Conservation (phyloP, 2,113 vertebrate genomes). For the Jaculus jaculus region DNA sequence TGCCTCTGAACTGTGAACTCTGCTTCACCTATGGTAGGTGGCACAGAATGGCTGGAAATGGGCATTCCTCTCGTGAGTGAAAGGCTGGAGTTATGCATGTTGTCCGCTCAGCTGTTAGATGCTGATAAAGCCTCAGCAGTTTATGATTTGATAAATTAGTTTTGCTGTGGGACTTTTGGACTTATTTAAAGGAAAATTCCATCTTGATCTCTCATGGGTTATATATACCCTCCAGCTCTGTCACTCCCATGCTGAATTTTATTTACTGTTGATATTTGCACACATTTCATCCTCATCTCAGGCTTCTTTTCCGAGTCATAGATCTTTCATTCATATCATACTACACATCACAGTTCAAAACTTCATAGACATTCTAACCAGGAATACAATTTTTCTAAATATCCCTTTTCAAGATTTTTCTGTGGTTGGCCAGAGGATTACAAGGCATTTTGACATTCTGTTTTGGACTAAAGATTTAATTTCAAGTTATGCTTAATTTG, state of each 20-base stretch:
- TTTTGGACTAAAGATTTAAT: background rate
- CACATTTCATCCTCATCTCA: background rate
- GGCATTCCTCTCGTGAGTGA: background rate
- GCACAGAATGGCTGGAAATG: background rate
- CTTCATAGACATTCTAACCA: background rate
- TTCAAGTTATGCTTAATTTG: background rate
- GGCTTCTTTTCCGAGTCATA: background rate
- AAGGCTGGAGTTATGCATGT: background rate
- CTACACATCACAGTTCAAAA: background rate
- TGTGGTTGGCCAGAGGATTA: background rate
- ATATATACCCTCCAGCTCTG: background rate
- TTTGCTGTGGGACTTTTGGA: background rate
- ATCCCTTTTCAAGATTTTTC: background rate
- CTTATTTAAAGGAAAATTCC: background rate
- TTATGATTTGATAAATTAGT: background rate
- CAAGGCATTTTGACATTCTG: background rate
- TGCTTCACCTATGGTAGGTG: background rate
- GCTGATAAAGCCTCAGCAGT: background rate
- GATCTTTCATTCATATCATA: background rate
- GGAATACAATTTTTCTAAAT: background rate
- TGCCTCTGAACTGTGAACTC: background rate
- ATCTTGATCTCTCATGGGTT: no score
- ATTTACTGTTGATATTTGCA: background rate
- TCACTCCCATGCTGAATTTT: background rate
- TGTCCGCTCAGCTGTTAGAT: background rate